These are phyloP conservation scores for Macrotus californicus DNA, from an alignment of 2,113 vertebrate species.

Conservation along the genomic window DNA sequence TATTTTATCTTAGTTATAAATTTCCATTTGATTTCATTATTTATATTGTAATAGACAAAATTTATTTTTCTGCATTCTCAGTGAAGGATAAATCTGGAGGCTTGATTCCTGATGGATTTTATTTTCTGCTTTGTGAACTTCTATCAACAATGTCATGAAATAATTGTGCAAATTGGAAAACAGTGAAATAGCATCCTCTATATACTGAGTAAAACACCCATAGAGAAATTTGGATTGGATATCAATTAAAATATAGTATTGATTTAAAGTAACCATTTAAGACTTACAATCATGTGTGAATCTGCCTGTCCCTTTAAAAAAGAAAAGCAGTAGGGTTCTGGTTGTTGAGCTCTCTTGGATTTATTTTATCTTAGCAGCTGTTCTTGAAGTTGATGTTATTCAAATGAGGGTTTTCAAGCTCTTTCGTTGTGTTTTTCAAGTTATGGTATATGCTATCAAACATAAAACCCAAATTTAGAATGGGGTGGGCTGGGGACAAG, in stretches of 20 bases:
- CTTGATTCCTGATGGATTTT: slow-evolving; percentile 26
- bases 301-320: slow-evolving; percentile 68
- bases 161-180: neutral
- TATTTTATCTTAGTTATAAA: slow-evolving; percentile 9
- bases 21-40: slow-evolving; percentile 21
- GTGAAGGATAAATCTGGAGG: slow-evolving; percentile 9
- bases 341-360: slow-evolving; percentile 69
- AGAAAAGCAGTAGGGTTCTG: slow-evolving; percentile 39
- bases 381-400: slow-evolving; percentile 73
- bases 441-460: slow-evolving; percentile 39
- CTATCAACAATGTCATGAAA: neutral
- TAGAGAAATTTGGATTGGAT: slow-evolving; percentile 1
- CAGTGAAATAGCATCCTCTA: neutral
- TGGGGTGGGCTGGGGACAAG: neutral
- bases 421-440: slow-evolving; percentile 58
- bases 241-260: neutral
- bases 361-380: slow-evolving; percentile 80
- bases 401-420: slow-evolving; percentile 68
- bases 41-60: neutral
- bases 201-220: neutral
- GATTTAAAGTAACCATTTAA: slow-evolving; percentile 3
- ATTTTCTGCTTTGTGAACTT: slow-evolving; percentile 20
- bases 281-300: neutral
- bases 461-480: slow-evolving; percentile 49
- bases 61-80: neutral